phyloP scores from a whole-genome alignment of 2,797 vertebrate genomes.

The Lepidocolaptes lacrymiger region DNA sequence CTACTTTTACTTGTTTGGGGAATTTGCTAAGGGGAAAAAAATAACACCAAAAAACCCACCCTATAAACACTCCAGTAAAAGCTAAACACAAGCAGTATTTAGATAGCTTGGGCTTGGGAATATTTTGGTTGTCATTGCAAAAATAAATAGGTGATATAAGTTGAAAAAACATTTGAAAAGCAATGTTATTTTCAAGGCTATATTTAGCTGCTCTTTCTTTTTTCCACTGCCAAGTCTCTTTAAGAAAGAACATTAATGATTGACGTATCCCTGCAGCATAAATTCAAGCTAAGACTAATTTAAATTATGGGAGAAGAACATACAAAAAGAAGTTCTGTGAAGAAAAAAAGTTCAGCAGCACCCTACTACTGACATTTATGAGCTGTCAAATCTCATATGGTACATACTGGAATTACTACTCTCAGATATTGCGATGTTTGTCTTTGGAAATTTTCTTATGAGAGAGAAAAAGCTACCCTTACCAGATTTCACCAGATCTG shows the following conservation, averaged over 20 bases:
- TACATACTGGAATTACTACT: not conserved
- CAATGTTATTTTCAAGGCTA: conserved; percentile 22
- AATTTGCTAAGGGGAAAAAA: not conserved
- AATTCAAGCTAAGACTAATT: conserved; percentile 35
- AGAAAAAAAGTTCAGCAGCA: conserved; percentile 29
- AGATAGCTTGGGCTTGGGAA: not conserved
- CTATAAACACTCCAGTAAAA: conserved; percentile 10
- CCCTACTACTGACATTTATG: conserved; percentile 30
- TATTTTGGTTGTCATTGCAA: conserved; percentile 27
- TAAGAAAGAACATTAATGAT: conserved; percentile 40
- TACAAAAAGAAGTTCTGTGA: conserved; percentile 26
- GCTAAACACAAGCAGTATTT: conserved; percentile 3
- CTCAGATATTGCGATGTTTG: conserved; percentile 3
- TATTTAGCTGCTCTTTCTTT: conserved; percentile 2
- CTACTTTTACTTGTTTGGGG: not conserved
- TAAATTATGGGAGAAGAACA: conserved; percentile 30
- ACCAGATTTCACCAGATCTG: conserved; percentile 9
- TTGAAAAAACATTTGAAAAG: conserved; percentile 10
- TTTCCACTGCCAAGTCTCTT: conserved; percentile 7
- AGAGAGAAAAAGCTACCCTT: not conserved
- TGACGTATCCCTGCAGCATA: conserved; percentile 34
- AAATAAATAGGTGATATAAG: conserved; percentile 48
- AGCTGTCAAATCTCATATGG: conserved; percentile 39
- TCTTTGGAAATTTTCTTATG: not conserved
- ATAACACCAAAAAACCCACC: accelerated